Evolutionary conservation across 2,888 invertebrate genomes (phyloP), one percentile per base, ranked within the genome.

Genomic region (Meghimatium bilineatum): DNA sequence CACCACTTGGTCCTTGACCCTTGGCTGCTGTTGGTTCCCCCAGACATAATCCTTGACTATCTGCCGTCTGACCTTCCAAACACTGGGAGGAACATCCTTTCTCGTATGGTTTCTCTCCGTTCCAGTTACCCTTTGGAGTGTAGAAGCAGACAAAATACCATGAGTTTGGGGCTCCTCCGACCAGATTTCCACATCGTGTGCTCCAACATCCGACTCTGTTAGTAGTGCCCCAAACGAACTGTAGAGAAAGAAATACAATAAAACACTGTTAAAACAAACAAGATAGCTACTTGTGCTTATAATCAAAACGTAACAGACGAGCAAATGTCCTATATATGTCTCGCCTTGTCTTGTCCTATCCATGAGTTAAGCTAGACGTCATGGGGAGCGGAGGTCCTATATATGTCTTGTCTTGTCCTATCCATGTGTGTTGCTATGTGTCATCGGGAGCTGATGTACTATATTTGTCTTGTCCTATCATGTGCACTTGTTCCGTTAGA

Each of bases 71-170:
- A 10, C 83, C 85, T 34, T 81, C 74, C 20, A 63, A 32, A 44
- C 86, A 86, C 36, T 36, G 63, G 10, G 75, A 71, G 6, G 76
- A 44, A 10, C 79, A 38, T 0, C 81, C 69, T 29, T 72, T 76
- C 72, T 76, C 36, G 75, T 80, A 86, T 1, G 86, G 85, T 49
- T 79, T 82, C 72, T 85, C 69, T 10, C 85, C 84, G 49, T 72
- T 79, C 86, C 74, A 79, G 84, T 86, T 86, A 20, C 86, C 86
- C 60, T 82, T 85, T n/a, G 86, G 85, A n/a, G n/a, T 83, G 79
- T 85, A 86, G 60, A 82, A 82, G 52, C 86, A 86, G 1, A 86
- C 86, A 8, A 86, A 49, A 75, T 80, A 86, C 86, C 86, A 86
- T 38, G 86, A 84, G 3, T 85, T 83, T 34, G 23, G 56, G 52